Base-by-base conservation (phyloP, 2,797 vertebrate genomes). In the Pogoniulus pusillus region DNA sequence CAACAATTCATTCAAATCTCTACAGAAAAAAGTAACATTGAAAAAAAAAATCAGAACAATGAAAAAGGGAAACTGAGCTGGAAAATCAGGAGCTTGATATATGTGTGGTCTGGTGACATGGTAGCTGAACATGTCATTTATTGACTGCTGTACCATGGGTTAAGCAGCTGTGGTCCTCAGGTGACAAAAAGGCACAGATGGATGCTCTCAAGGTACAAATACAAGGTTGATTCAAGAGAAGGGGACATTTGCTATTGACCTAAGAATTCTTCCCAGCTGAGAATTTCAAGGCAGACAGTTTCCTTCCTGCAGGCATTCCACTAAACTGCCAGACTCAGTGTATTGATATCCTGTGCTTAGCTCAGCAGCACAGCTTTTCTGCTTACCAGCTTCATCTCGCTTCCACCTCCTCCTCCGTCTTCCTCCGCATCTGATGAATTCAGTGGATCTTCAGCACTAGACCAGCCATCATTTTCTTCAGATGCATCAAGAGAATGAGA, bases 391-490 rank as follows among this genome's bases (percentile, higher is more conserved):
- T 98, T 99, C 93, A 97, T 98, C 71, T 95, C 95, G 23, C 85
- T 84, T 80, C 75, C 90, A 5, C 68, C 51, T 57, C 68, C 68
- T 85, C 94, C 93, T 54, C 94, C 97, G 53, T 99, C 99, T 1
- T 99, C 99, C 95, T 99, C 99, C 0, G 98, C 98, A 77, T 99
- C 99, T 0, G 99, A 99, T 8, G 98, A 98, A 96, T 99, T 99
- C 26, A 99, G 95, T 2, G 98, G 98, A 35, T 99, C 99, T 84
- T 99, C 99, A 1, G 98, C 97, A 6, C 99, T 99, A 30, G 99
- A 99, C 96, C 99, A 99, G 64, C 98, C 98, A 0, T 99, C 99
- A 16, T 98, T 98, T 93, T 99, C 99, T 97, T 98, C 99, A 6
- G 98, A 98, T 26, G 97, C 98, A 51, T 99, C 98, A 76, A 98